Evolutionary conservation across 2,888 invertebrate species (phyloP).

Genomic region (Nasonovia ribisnigri): DNA sequence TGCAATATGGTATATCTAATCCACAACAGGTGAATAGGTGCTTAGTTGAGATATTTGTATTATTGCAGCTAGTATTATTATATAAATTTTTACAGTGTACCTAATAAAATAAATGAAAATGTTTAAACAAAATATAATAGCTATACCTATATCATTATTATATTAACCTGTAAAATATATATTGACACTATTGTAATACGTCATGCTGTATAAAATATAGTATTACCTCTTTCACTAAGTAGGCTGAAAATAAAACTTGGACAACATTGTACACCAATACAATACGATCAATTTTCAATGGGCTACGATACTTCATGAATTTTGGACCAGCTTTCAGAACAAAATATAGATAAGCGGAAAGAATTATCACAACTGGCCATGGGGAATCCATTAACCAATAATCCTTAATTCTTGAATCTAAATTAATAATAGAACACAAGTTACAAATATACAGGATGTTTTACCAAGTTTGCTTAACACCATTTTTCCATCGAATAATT

Average conservation of each 20-base stretch:
- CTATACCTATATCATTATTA: not conserved
- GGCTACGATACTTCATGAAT: constrained; percentile 64
- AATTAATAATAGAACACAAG: not conserved
- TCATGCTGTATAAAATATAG: too few species aligned
- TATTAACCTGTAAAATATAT: not conserved
- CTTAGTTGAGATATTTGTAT: not conserved
- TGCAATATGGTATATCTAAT: not conserved
- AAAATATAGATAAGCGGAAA: constrained; percentile 64
- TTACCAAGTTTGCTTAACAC: not conserved
- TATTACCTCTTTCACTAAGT: constrained; percentile 60
- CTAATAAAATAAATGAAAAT: not conserved
- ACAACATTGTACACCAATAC: constrained; percentile 64
- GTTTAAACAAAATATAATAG: not conserved
- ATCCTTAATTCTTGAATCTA: constrained; percentile 65
- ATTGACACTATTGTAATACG: not conserved
- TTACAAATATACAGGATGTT: not conserved
- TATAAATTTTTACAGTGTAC: not conserved
- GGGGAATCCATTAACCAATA: constrained; percentile 66
- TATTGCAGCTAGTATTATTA: not conserved
- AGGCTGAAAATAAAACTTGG: constrained; percentile 58
- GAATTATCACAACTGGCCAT: constrained; percentile 58
- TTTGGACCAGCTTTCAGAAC: constrained; percentile 64
- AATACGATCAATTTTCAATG: constrained; percentile 64
- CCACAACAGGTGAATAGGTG: not conserved
- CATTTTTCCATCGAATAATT: not conserved